Evolutionary conservation across 35 echinoderm and acorn worm species (phyloP).

Genomic region (Diadema setosum): DNA sequence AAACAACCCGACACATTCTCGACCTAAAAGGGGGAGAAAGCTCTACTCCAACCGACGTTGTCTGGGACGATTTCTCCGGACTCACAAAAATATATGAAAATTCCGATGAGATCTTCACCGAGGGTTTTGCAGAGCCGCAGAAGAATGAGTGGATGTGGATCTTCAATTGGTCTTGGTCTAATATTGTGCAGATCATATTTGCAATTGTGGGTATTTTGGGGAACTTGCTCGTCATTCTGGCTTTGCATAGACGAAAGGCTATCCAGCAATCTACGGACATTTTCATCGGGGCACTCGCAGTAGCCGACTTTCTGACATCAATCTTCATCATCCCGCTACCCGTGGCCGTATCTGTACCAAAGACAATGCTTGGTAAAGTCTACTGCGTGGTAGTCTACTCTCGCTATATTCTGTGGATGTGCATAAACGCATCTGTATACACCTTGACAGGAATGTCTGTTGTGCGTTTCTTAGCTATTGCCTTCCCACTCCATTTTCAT

Average conservation of each 20-base stretch:
- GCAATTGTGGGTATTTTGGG: slow-evolving; percentile 56
- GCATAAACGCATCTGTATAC: slow-evolving; percentile 37
- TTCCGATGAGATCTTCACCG: too few relatives aligned
- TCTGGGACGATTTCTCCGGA: too few relatives aligned
- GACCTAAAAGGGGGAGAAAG: too few relatives aligned
- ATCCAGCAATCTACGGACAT: slow-evolving; percentile 27
- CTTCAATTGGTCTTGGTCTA: slow-evolving; percentile 49
- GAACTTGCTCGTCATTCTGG: slow-evolving; percentile 44
- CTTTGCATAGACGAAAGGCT: slow-evolving; percentile 4
- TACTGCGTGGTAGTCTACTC: slow-evolving; percentile 55
- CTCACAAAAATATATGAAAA: too few relatives aligned
- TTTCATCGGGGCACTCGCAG: slow-evolving; percentile 49
- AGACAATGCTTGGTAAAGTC: slow-evolving; percentile 18
- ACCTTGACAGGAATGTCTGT: slow-evolving; percentile 45
- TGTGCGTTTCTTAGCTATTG: slow-evolving; percentile 64
- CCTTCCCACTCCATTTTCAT: slow-evolving; percentile 33
- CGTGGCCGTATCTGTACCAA: neutral
- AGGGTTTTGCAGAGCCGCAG: too few relatives aligned
- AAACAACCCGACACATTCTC: too few relatives aligned
- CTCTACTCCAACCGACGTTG: too few relatives aligned
- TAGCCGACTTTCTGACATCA: slow-evolving; percentile 61
- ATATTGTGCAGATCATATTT: slow-evolving; percentile 11
- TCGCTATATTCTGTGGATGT: slow-evolving; percentile 46
- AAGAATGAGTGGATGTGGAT: too few relatives aligned
- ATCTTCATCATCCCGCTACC: slow-evolving; percentile 42